Evolutionary conservation across 2,797 vertebrate genomes (phyloP).

Genomic region (Diceros bicornis): DNA sequence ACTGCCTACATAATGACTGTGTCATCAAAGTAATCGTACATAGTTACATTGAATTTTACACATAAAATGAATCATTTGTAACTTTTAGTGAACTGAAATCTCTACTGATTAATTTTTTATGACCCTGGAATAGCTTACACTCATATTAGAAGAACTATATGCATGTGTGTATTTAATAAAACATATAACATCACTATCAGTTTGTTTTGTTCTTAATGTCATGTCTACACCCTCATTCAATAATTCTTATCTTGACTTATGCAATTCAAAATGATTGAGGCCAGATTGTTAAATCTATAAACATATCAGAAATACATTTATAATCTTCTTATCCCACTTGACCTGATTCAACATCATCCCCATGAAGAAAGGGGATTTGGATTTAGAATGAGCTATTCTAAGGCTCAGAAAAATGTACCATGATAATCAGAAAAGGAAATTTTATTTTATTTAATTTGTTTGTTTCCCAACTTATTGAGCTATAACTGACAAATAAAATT

Average conservation of each 20-base stretch:
- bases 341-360: constrained; percentile 51
- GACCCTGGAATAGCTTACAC: background rate
- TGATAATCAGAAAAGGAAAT: background rate
- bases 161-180: background rate
- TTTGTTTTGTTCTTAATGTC: constrained; percentile 1
- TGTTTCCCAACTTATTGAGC: background rate
- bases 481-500: background rate
- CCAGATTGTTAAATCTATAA: constrained; percentile 70
- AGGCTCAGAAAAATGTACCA: constrained; percentile 1
- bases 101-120: constrained; percentile 26
- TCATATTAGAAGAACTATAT: background rate
- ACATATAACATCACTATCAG: background rate
- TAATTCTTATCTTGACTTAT: constrained; percentile 59
- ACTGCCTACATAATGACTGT: background rate
- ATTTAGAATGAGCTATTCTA: constrained; percentile 50
- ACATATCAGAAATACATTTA: constrained; percentile 40
- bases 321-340: constrained; percentile 65
- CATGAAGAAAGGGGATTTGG: constrained; percentile 49
- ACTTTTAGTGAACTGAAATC: constrained; percentile 56
- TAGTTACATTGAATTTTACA: constrained; percentile 14
- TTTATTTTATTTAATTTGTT: background rate
- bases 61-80: constrained; percentile 5
- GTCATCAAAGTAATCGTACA: background rate
- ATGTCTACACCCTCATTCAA: background rate
- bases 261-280: constrained; percentile 60